Evolutionary conservation across 2,113 vertebrate genomes (phyloP), one percentile per base, ranked within the genome.

Genomic region (Telmatochromis sp.): DNA sequence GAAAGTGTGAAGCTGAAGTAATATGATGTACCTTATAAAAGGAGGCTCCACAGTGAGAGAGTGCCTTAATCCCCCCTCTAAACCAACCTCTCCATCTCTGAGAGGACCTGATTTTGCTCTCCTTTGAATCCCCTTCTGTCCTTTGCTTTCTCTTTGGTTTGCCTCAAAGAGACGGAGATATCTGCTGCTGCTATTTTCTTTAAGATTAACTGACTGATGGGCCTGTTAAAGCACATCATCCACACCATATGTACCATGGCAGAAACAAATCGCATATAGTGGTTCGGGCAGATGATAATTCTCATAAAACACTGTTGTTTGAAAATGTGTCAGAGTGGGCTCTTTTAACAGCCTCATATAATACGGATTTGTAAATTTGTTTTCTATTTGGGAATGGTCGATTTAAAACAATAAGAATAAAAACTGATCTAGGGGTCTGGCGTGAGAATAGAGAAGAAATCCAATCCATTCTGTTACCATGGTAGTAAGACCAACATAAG

Each of bases 121-220:
- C 81, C 91, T 96, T 95, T 93, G 90, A 95, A 92, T 93, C 89
- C 85, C 87, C 86, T 79, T 84, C 86, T 68, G 45, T 26, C 49
- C 45, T 12, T 23, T 37, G 65, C 45, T 79, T 80, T 84, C 45
- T 81, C 45, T 91, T 78, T 91, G 91, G 90, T 93, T 94, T 91
- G 88, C 94, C 91, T 91, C 86, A 84, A 85, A 92, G 90, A 91
- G 89, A 85, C 88, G 28, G 84, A 90, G 90, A 88, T 91, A 94
- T 94, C 90, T 88, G 90, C 57, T 5, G 37, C 85, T 75, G 90
- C 89, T 95, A 95, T 95, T 96, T 96, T 95, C 92, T 95, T 95
- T 95, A 84, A 95, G 94, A 95, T 95, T 95, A 94, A 92, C 93
- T 93, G 94, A 93, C 91, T 94, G 93, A 95, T 95, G 94, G 92